Percentiles rank a stretch among this genome's conserved stretches.
Evolutionary conservation across 2,113 vertebrate genomes (phyloP).

Genomic region (Pygoscelis antarcticus): DNA sequence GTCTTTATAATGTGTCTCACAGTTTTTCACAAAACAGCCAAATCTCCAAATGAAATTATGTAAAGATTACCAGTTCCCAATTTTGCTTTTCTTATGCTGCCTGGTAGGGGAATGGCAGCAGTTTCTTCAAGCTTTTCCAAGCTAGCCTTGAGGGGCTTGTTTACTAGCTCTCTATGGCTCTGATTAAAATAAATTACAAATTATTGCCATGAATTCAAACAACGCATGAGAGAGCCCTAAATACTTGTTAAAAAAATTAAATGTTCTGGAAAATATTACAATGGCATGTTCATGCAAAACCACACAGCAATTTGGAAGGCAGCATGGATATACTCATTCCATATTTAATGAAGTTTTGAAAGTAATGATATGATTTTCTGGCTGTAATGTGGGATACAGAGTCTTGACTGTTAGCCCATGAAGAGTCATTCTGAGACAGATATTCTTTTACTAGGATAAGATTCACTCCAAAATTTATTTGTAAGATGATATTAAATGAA

Average conservation of each 20-base stretch:
- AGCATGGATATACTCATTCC: not conserved
- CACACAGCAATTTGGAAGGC: not conserved
- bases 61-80: not conserved
- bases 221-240: not conserved
- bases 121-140: conserved; percentile 16
- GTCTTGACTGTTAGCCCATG: not conserved
- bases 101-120: not conserved
- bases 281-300: not conserved
- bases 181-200: conserved; percentile 46
- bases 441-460: not conserved
- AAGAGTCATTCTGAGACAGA: not conserved
- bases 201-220: not conserved
- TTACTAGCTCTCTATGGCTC: not conserved
- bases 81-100: not conserved
- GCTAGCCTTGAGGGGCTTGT: not conserved
- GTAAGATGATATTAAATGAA: not conserved
- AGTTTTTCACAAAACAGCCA: not conserved
- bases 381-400: not conserved
- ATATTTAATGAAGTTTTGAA: conserved; percentile 13
- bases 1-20: not conserved
- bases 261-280: conserved; percentile 9
- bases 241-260: conserved; percentile 10
- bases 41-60: not conserved
- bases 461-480: not conserved
- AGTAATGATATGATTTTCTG: not conserved